phyloP scores from a whole-genome alignment of 2,797 vertebrate genomes.

The Platalea minor region DNA sequence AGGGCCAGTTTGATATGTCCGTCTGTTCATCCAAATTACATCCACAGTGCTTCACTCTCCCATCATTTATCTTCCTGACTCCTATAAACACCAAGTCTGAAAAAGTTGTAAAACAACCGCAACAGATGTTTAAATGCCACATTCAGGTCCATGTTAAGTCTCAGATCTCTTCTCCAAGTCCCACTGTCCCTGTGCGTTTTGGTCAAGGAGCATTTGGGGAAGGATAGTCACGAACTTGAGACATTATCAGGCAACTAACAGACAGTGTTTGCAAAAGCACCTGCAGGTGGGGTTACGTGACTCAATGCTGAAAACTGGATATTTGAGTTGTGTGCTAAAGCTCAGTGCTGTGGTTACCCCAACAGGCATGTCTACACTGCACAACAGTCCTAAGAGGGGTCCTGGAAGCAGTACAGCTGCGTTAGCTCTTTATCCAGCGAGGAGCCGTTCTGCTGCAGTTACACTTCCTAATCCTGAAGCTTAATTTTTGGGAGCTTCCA shows the following conservation, averaged over 20 bases:
- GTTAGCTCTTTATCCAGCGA: background rate
- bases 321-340: background rate
- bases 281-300: background rate
- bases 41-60: background rate
- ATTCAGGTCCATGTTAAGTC: background rate
- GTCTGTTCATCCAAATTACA: background rate
- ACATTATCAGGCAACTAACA: background rate
- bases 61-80: background rate
- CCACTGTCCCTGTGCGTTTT: too few species aligned
- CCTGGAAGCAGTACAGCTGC: background rate
- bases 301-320: background rate
- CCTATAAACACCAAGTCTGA: background rate
- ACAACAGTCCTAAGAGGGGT: background rate
- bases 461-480: background rate
- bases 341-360: background rate
- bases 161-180: background rate
- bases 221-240: background rate
- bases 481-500: background rate
- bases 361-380: accelerated
- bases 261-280: background rate
- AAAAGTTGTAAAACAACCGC: background rate
- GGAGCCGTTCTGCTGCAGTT: background rate
- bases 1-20: background rate
- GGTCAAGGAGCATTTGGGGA: background rate
- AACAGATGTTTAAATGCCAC: background rate